Evolutionary conservation across 2,113 vertebrate species (phyloP).

Genomic region (Carettochelys insculpta): DNA sequence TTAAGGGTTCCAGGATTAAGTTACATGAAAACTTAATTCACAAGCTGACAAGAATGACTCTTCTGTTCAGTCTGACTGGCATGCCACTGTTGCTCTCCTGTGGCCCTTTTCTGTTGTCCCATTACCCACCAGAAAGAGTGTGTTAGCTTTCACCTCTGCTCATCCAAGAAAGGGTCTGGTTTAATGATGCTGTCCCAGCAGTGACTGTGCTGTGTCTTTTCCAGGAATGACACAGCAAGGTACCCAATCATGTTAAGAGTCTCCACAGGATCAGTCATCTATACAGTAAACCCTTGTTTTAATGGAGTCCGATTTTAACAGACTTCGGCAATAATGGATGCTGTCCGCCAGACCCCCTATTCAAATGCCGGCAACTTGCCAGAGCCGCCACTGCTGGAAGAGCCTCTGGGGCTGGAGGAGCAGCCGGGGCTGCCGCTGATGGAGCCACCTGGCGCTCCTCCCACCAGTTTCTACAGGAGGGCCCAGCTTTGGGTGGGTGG

Average conservation of each 20-base stretch:
- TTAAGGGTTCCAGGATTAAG: background rate
- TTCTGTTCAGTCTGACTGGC: background rate
- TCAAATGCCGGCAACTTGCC: too few species aligned
- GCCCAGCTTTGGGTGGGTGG: too few species aligned
- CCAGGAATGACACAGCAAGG: background rate
- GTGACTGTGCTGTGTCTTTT: background rate
- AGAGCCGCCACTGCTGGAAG: too few species aligned
- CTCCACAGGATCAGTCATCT: background rate
- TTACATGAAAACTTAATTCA: background rate
- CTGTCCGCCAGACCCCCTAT: too few species aligned
- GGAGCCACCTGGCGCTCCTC: too few species aligned
- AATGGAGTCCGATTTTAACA: too few species aligned
- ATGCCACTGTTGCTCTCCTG: background rate
- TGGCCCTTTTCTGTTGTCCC: background rate
- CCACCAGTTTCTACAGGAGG: too few species aligned
- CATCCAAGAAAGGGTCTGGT: background rate
- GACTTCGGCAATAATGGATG: too few species aligned
- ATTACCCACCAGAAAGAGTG: background rate
- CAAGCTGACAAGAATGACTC: background rate
- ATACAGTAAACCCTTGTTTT: too few species aligned
- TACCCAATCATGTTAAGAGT: background rate
- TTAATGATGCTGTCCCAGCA: background rate
- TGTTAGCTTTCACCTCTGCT: background rate
- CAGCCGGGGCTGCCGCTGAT: too few species aligned
- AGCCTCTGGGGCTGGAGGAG: too few species aligned